phyloP scores from a whole-genome alignment of 2,888 invertebrate genomes.

The Chrysolina haemoptera region DNA sequence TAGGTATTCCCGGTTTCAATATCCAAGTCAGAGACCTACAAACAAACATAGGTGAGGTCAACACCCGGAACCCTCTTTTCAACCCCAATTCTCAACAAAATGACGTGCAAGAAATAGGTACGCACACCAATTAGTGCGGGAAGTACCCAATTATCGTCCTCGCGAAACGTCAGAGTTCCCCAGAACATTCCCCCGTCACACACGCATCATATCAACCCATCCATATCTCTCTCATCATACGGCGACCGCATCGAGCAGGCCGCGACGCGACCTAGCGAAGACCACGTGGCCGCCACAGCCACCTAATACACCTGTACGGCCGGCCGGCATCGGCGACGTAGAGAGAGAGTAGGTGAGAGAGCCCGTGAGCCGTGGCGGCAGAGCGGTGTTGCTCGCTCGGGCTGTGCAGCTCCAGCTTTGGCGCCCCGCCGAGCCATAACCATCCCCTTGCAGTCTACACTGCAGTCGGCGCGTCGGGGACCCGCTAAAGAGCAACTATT shows the following conservation, averaged over 20 bases:
- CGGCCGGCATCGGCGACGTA: slow-evolving; percentile 62
- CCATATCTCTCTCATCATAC: slow-evolving; percentile 3
- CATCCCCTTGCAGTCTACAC: slow-evolving; percentile 69
- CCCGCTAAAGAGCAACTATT: slow-evolving; percentile 50
- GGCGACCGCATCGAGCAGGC: slow-evolving; percentile 55
- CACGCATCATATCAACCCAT: slow-evolving; percentile 1
- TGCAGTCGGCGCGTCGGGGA: slow-evolving; percentile 64
- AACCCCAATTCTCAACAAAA: not conserved
- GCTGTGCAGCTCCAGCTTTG: slow-evolving; percentile 57
- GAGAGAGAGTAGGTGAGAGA: slow-evolving; percentile 65
- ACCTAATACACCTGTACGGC: slow-evolving; percentile 34
- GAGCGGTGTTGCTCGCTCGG: slow-evolving; percentile 57
- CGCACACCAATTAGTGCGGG: slow-evolving; percentile 8
- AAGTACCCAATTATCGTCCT: slow-evolving; percentile 15
- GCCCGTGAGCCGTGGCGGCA: slow-evolving; percentile 55
- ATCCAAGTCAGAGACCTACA: no score
- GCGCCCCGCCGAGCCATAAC: slow-evolving; percentile 69
- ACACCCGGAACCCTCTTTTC: no score
- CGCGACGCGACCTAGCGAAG: slow-evolving; percentile 44
- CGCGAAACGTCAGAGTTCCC: slow-evolving; percentile 9
- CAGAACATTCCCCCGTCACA: slow-evolving; percentile 14
- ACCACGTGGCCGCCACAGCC: slow-evolving; percentile 72
- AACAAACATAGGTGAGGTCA: no score
- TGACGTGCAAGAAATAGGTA: not conserved
- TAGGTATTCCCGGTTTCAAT: no score